phyloP scores from a whole-genome alignment of 2,888 invertebrate species.

The Noctua janthe region DNA sequence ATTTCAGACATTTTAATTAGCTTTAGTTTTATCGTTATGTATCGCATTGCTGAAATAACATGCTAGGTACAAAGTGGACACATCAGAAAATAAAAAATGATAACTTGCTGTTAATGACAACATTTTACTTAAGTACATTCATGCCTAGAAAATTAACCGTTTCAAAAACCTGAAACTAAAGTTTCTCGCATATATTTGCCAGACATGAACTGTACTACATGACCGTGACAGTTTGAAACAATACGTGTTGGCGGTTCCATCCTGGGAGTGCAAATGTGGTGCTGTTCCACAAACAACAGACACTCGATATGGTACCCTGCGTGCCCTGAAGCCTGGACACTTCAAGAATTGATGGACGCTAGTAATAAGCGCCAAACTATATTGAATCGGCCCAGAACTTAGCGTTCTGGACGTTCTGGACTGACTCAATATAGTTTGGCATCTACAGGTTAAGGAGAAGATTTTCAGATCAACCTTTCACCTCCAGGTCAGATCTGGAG shows the following conservation, averaged over 20 bases:
- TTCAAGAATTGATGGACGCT: background rate
- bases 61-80: background rate
- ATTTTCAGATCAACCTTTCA: background rate
- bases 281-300: background rate
- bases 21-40: conserved; percentile 12
- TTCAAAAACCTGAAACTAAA: background rate
- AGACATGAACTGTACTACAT: background rate
- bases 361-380: background rate
- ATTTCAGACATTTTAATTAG: conserved; percentile 38
- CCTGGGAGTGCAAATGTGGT: background rate
- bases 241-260: background rate
- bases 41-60: background rate
- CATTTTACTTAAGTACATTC: background rate
- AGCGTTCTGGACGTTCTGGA: no score
- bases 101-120: background rate
- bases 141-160: background rate
- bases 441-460: background rate
- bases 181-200: background rate
- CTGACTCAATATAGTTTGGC: background rate
- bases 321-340: background rate
- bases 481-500: background rate
- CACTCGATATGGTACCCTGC: background rate
- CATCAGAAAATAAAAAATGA: background rate
- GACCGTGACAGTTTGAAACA: background rate
- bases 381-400: no score